Conservation (phyloP, 1,140 invertebrate species). For the Drosophila sechellia region DNA sequence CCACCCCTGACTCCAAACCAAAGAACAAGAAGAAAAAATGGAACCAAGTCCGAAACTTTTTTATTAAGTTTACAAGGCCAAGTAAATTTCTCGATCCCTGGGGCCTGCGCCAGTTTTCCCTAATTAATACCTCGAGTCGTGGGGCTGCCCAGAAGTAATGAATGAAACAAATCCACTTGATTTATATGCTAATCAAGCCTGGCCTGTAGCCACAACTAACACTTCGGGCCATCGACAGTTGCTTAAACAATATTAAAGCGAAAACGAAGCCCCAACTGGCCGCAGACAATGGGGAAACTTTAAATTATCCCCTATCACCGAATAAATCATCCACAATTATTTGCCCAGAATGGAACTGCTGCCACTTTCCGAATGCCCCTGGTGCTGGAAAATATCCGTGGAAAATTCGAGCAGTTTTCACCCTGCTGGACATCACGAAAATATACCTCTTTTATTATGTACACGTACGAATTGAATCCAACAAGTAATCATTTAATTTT, state of each 20-base stretch:
- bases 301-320: conserved; percentile 58
- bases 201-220: conserved; percentile 16
- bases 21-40: not conserved
- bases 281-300: conserved; percentile 39
- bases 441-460: too few relatives aligned
- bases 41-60: conserved; percentile 62
- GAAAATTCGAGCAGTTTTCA: not conserved
- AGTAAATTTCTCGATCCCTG: conserved; percentile 65
- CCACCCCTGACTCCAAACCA: conserved; percentile 3
- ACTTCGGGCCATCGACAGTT: conserved; percentile 39
- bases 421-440: not conserved
- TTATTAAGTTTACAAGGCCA: conserved; percentile 73
- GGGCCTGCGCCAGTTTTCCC: conserved; percentile 36
- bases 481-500: too few relatives aligned
- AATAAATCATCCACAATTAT: conserved; percentile 68
- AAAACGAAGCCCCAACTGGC: conserved; percentile 2
- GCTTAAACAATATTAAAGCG: conserved; percentile 33
- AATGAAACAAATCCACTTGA: conserved; percentile 58
- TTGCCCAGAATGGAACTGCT: conserved; percentile 31
- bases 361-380: conserved; percentile 3
- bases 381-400: not conserved
- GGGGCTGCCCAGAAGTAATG: conserved; percentile 6
- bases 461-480: too few relatives aligned
- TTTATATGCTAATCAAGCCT: conserved; percentile 74
- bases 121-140: conserved; percentile 71